These are phyloP conservation scores for Acropora tenuis DNA, from an alignment of 64 coral and sea anemone genomes.

Conservation along the genomic window DNA sequence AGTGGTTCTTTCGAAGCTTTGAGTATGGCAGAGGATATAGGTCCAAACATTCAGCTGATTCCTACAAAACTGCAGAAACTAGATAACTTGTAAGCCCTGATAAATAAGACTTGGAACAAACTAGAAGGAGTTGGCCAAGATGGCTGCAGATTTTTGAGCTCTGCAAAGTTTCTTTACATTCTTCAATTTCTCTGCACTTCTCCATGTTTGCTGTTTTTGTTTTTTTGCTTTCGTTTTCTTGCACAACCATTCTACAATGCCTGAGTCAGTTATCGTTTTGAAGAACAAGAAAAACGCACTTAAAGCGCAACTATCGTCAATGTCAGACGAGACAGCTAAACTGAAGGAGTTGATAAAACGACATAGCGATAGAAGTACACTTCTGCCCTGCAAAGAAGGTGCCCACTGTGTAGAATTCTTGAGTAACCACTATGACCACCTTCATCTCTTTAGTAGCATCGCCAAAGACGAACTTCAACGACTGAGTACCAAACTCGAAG, in stretches of 20 bases:
- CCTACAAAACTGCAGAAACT: neutral
- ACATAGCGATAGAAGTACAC: neutral
- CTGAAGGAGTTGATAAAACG: neutral
- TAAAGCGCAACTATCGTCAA: neutral
- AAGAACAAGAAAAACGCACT: neutral
- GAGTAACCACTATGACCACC: neutral
- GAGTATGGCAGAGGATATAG: neutral
- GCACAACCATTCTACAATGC: slow-evolving; percentile 1
- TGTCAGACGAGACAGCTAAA: neutral
- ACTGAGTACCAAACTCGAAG: neutral
- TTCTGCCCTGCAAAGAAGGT: neutral
- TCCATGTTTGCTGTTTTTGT: neutral
- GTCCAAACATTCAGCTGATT: neutral
- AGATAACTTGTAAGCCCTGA: neutral
- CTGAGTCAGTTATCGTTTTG: neutral
- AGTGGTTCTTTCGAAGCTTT: neutral
- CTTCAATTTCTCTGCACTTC: neutral
- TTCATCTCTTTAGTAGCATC: neutral
- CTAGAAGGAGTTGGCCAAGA: neutral
- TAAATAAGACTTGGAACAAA: neutral
- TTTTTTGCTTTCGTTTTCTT: neutral
- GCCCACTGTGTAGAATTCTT: neutral
- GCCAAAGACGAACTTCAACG: neutral
- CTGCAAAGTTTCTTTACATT: neutral
- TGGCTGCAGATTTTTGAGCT: neutral